These are phyloP conservation scores for Euleptes europaea DNA, from an alignment of 2,113 vertebrate species.

Conservation along the genomic window DNA sequence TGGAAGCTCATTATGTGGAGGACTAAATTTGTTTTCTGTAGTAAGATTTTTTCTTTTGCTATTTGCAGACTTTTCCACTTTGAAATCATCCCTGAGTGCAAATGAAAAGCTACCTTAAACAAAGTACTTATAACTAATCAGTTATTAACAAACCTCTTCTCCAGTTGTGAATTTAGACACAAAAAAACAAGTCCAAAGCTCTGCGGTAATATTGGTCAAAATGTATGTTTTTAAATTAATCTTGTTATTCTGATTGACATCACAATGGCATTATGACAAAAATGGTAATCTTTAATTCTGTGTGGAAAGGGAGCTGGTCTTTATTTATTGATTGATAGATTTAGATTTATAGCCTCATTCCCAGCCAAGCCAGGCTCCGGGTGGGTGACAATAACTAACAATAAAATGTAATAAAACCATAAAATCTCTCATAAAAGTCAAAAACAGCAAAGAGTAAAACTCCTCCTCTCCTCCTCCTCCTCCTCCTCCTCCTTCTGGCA, in stretches of 20 bases:
- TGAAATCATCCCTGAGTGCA: conserved; percentile 21
- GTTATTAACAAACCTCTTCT: conserved; percentile 43
- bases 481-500: not conserved
- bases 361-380: too few relatives aligned
- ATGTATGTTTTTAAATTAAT: not conserved
- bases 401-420: too few relatives aligned
- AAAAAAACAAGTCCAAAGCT: not conserved
- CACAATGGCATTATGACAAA: not conserved
- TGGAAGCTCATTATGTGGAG: conserved; percentile 44
- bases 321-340: too few relatives aligned
- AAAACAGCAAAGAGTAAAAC: too few relatives aligned
- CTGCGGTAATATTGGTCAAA: not conserved
- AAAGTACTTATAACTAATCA: conserved; percentile 23
- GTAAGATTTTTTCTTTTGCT: conserved; percentile 27
- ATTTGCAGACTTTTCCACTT: conserved; percentile 32
- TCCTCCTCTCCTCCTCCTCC: too few relatives aligned
- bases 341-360: too few relatives aligned
- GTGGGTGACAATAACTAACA: too few relatives aligned
- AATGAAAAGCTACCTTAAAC: conserved; percentile 24
- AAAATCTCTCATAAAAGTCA: too few relatives aligned
- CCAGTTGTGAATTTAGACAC: not conserved
- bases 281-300: not conserved
- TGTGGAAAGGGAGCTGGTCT: not conserved
- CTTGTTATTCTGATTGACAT: too few relatives aligned
- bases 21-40: conserved; percentile 18